A percentile compares a stretch with the other conserved stretches of the same genome.
Conservation (phyloP, 2,113 vertebrate species). For the Emberiza fucata region DNA sequence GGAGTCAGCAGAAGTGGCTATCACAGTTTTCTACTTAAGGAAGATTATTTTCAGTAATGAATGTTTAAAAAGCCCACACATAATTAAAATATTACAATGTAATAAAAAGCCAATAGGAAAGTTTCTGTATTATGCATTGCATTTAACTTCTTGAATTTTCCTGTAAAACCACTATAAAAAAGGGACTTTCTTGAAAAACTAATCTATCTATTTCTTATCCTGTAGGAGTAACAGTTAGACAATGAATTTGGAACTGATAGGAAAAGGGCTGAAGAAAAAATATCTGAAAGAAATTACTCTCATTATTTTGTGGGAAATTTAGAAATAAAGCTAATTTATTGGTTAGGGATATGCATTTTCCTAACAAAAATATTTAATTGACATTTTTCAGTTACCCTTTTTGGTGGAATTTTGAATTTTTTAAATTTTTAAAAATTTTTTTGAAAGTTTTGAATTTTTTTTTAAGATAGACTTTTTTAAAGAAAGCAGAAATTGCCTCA, state of each 20-base stretch:
- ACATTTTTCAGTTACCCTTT: background rate
- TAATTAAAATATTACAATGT: background rate
- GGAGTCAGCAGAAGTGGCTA: background rate
- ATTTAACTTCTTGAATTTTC: background rate
- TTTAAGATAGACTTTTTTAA: background rate
- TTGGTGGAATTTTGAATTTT: background rate
- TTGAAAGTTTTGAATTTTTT: too few species aligned
- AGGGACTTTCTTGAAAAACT: background rate
- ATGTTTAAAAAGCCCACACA: background rate
- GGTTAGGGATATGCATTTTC: background rate
- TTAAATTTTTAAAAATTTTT: too few species aligned
- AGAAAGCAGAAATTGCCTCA: background rate
- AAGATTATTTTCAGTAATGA: conserved; percentile 14
- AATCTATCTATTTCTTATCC: background rate
- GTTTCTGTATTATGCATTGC: background rate
- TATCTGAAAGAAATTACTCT: background rate
- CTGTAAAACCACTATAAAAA: background rate
- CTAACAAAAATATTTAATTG: background rate
- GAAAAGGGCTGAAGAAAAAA: background rate
- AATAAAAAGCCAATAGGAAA: background rate
- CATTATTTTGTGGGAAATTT: background rate
- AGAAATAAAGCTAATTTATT: background rate
- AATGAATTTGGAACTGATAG: background rate
- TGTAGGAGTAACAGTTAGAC: background rate
- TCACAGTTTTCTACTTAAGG: background rate